These are phyloP conservation scores for Rhorus exstirpatorius DNA, from an alignment of 2,888 invertebrate genomes.

Conservation along the genomic window DNA sequence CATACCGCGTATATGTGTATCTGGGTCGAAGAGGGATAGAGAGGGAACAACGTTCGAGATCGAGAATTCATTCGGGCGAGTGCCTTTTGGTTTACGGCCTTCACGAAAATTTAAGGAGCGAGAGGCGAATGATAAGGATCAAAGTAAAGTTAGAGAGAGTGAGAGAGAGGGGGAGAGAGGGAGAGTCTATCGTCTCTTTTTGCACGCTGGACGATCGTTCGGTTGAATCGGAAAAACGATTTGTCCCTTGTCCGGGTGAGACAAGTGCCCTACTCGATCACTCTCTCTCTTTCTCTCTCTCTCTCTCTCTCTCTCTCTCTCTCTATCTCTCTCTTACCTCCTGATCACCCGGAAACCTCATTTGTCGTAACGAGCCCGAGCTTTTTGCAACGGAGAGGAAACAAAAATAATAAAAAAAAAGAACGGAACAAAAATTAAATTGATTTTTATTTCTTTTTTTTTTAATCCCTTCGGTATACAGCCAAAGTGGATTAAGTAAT, in stretches of 20 bases:
- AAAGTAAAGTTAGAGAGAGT: slow-evolving; percentile 6
- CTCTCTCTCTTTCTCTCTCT: slow-evolving; percentile 5
- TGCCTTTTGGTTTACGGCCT: slow-evolving; percentile 39
- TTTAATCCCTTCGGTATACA: slow-evolving; percentile 17
- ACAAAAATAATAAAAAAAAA: neutral
- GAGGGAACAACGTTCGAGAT: slow-evolving; percentile 10
- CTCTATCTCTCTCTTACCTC: slow-evolving; percentile 17
- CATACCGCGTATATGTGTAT: neutral
- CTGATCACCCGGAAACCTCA: slow-evolving; percentile 57
- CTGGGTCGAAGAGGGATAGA: slow-evolving; percentile 1
- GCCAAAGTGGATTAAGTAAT: slow-evolving; percentile 52
- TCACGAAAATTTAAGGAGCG: slow-evolving; percentile 56
- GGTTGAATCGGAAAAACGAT: slow-evolving; percentile 71
- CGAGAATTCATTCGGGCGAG: slow-evolving; percentile 44
- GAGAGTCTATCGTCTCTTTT: slow-evolving; percentile 41
- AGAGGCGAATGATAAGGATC: slow-evolving; percentile 35
- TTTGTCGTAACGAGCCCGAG: slow-evolving; percentile 44
- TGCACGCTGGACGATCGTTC: slow-evolving; percentile 66
- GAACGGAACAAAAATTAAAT: neutral
- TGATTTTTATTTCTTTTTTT: slow-evolving; percentile 30
- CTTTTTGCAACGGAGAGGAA: slow-evolving; percentile 24
- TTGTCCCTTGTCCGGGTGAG: slow-evolving; percentile 67
- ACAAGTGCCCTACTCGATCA: slow-evolving; percentile 56
- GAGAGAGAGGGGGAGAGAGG: neutral
- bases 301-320: slow-evolving; percentile 42